Conservation (phyloP, 2,113 vertebrate species). For the Strigops habroptila region DNA sequence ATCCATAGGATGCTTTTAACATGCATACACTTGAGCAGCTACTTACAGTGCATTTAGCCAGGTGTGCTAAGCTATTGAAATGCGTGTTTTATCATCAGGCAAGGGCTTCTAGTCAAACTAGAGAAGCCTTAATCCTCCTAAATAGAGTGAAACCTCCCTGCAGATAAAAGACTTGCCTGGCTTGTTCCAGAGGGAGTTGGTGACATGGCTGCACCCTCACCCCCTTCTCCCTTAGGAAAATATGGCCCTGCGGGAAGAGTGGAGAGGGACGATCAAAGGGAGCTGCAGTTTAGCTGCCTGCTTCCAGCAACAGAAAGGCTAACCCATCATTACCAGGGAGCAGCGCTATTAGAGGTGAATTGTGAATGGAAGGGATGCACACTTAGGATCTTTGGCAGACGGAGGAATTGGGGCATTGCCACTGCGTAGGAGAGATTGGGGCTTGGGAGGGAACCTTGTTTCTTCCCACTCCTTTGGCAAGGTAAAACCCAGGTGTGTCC, state of each 20-base stretch:
- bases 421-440: neutral
- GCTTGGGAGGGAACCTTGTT: slow-evolving; percentile 58
- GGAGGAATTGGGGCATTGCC: neutral
- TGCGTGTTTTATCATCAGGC: neutral
- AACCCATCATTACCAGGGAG: neutral
- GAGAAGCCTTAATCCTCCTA: slow-evolving; percentile 49
- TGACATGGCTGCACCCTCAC: slow-evolving; percentile 54
- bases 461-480: slow-evolving; percentile 57
- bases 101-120: slow-evolving; percentile 10
- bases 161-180: slow-evolving; percentile 57
- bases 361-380: neutral
- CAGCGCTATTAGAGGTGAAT: neutral
- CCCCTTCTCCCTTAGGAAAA: slow-evolving; percentile 61
- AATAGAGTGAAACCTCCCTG: slow-evolving; percentile 58
- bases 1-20: neutral
- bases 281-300: neutral
- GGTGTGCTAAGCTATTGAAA: neutral
- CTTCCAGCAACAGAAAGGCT: slow-evolving; percentile 28
- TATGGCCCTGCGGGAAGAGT: slow-evolving; percentile 26
- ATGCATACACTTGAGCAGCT: neutral
- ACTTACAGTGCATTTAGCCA: neutral
- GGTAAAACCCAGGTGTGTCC: slow-evolving; percentile 45
- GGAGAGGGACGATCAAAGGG: slow-evolving; percentile 62
- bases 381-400: neutral
- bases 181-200: slow-evolving; percentile 50